A percentile compares a stretch with the other conserved stretches of the same genome.
Conservation (phyloP, 2,797 vertebrate species). For the Tadarida brasiliensis region DNA sequence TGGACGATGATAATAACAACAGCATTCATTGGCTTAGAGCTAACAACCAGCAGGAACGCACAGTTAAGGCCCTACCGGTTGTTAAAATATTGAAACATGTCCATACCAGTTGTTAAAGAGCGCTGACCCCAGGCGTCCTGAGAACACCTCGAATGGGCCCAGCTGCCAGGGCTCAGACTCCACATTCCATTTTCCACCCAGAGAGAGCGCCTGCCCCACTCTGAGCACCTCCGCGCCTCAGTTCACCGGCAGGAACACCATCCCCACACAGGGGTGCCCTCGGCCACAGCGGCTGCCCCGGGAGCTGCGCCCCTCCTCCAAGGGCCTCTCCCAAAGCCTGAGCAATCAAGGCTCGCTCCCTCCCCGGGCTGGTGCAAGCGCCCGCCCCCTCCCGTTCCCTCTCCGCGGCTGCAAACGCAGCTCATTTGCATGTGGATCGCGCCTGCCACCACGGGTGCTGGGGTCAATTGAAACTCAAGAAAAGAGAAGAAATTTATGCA, state of each 20-base stretch:
- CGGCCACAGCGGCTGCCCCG: background rate
- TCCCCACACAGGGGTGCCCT: background rate
- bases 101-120: background rate
- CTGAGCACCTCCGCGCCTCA: background rate
- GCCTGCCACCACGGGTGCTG: constrained; percentile 90
- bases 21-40: background rate
- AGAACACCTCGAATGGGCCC: background rate
- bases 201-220: background rate
- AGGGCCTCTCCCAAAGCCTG: constrained; percentile 12
- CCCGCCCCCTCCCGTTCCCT: constrained; percentile 82
- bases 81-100: background rate
- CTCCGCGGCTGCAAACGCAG: constrained; percentile 85
- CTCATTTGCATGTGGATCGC: constrained; percentile 95
- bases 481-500: constrained; percentile 93
- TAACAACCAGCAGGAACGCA: background rate
- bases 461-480: constrained; percentile 93
- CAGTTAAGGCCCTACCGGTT: background rate
- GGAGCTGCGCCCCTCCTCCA: background rate
- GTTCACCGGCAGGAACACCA: background rate
- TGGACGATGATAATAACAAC: background rate
- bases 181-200: background rate
- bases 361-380: constrained; percentile 73
- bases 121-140: background rate
- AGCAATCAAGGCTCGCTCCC: constrained; percentile 68
- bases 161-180: background rate